Percentiles rank a stretch among this genome's conserved stretches.
These are phyloP conservation scores for Crenichthys baileyi DNA, from an alignment of 2,797 vertebrate species.

Conservation along the genomic window DNA sequence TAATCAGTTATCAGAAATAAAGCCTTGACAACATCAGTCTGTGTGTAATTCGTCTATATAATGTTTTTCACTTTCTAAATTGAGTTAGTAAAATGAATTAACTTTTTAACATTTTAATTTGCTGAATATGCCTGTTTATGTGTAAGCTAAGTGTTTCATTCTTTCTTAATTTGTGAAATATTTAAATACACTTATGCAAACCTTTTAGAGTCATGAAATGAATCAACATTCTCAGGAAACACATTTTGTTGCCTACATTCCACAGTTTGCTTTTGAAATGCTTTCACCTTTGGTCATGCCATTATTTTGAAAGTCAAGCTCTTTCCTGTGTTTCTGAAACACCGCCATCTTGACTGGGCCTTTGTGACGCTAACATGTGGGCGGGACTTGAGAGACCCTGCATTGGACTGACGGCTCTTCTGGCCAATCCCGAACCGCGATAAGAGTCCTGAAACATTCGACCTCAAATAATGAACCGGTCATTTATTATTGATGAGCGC, in stretches of 20 bases:
- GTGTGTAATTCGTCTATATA: no score
- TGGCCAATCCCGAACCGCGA: constrained; percentile 48
- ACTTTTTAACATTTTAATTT: no score
- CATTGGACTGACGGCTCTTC: constrained; percentile 37
- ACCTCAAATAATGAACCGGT: constrained; percentile 55
- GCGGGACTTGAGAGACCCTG: constrained; percentile 20
- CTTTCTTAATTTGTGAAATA: not conserved
- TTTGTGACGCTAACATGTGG: constrained; percentile 62
- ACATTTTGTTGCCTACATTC: not conserved
- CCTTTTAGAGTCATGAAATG: no score
- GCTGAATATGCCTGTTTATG: no score
- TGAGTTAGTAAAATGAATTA: no score
- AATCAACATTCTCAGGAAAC: no score
- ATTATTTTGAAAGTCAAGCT: constrained; percentile 40
- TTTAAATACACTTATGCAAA: no score
- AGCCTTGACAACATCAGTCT: no score
- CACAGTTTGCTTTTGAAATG: not conserved
- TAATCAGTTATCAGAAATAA: no score
- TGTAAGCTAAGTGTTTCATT: not conserved
- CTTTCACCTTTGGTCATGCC: not conserved
- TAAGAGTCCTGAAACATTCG: constrained; percentile 46
- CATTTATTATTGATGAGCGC: constrained; percentile 73
- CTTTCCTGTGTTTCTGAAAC: constrained; percentile 5
- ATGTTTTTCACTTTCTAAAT: no score
- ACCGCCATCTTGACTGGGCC: constrained; percentile 14